Evolutionary conservation across 2,113 vertebrate species (phyloP).

Genomic region (Turnix velox): DNA sequence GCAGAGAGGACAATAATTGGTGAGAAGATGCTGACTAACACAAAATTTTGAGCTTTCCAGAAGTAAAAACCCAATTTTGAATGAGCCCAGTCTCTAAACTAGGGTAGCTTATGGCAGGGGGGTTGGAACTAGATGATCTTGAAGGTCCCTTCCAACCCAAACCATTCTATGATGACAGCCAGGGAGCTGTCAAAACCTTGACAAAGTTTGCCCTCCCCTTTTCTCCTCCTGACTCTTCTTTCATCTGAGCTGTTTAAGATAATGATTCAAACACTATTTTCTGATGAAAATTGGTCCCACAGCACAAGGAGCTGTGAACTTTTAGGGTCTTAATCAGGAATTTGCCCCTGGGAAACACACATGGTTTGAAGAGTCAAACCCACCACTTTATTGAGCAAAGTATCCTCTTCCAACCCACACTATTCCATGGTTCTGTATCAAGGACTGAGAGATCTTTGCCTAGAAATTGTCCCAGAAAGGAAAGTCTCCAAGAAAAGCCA

Average conservation of each 20-base stretch:
- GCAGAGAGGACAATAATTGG: not conserved
- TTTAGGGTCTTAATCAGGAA: not conserved
- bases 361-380: not conserved
- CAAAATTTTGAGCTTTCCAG: not conserved
- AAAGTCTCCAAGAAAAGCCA: not conserved
- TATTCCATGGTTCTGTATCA: too few species aligned
- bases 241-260: not conserved
- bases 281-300: not conserved
- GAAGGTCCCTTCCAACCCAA: not conserved
- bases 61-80: too few species aligned
- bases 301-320: not conserved
- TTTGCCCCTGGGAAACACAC: not conserved
- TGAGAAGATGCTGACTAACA: not conserved
- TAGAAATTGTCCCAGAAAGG: not conserved
- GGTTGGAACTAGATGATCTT: too few species aligned
- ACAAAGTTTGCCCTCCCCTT: not conserved
- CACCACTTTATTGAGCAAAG: not conserved
- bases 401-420: too few species aligned
- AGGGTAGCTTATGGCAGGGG: too few species aligned
- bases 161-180: not conserved
- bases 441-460: not conserved
- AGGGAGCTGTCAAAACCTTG: not conserved
- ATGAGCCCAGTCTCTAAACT: not conserved
- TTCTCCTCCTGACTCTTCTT: not conserved
- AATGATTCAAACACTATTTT: not conserved